Base-by-base conservation (phyloP, 2,113 vertebrate genomes). In the Mesocricetus auratus region DNA sequence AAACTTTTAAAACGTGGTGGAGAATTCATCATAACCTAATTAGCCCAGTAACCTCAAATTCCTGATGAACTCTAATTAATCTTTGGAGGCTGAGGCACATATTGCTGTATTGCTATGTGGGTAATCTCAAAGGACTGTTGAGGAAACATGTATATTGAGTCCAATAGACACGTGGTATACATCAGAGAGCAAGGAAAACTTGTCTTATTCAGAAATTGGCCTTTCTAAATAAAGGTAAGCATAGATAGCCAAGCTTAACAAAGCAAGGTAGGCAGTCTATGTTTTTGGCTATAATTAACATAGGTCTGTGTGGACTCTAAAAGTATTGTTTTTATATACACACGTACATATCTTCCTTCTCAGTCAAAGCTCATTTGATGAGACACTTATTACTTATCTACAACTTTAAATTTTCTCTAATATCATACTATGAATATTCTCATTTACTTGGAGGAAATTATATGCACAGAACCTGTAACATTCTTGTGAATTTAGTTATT, bases 221-320 rank as follows among this genome's bases (percentile, higher is more conserved):
- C 10, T 86, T 69, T 56, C 42, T 33, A 24, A 68, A 0, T 26
- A 78, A 77, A 56, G 89, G 94, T 97, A 95, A 94, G 79, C 13
- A 22, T 8, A 4, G 33, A 16, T 4, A 6, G n/a, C 19, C 24
- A 31, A 45, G 4, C 4, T 19, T 3, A 60, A 6, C 2, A 26
- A 75, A 79, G 64, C 1, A 10, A 3, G 87, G 69, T 68, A 11
- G 12, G 7, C 3, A 66, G 9, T 66, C n/a, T 71, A 33, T 58
- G 2, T 19, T 0, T 3, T 79, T 29, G 56, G 13, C 13, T 81
- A 42, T 31, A 45, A 39, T 73, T 22, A 62, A 26, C 13, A 12
- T n/a, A 74, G 9, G 66, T 13, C 15, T 79, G 16, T 5, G 4
- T 5, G 66, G 62, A 0, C 12, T 93, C 9, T 96, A 22, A 83